Evolutionary conservation across 2,113 vertebrate genomes (phyloP).

Genomic region (Saguinus imperator): DNA sequence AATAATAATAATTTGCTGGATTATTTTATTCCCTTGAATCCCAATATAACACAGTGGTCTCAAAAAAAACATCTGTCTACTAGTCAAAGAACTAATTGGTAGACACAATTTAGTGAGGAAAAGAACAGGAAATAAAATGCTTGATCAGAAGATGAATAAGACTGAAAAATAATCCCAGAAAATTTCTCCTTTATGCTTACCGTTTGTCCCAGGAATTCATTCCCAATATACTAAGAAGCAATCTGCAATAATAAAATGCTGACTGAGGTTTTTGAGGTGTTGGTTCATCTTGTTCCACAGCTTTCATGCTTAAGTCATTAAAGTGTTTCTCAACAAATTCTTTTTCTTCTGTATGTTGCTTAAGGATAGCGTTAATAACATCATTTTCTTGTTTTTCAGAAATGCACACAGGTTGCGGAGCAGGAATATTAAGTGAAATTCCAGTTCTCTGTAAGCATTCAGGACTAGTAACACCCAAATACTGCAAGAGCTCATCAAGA

Average conservation of each 20-base stretch:
- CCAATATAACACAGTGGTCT: not conserved
- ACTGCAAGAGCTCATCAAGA: constrained; percentile 97
- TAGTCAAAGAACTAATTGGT: not conserved
- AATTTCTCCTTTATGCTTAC: constrained; percentile 82
- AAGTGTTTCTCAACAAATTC: constrained; percentile 94
- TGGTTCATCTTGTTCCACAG: constrained; percentile 92
- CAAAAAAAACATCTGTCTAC: not conserved
- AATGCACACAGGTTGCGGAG: constrained; percentile 93
- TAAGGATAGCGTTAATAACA: constrained; percentile 97
- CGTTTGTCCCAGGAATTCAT: constrained; percentile 99
- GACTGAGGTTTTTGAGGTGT: constrained; percentile 93
- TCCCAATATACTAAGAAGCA: constrained; percentile 97
- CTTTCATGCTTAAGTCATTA: constrained; percentile 94
- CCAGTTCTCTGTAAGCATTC: constrained; percentile 97
- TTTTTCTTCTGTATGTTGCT: constrained; percentile 95
- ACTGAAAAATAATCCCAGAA: not conserved
- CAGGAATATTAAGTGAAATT: constrained; percentile 95
- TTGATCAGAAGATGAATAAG: constrained; percentile 15
- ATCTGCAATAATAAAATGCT: constrained; percentile 98
- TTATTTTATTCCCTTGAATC: constrained; percentile 18
- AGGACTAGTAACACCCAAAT: constrained; percentile 94
- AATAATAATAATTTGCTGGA: constrained; percentile 9
- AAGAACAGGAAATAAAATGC: constrained; percentile 42
- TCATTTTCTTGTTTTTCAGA: constrained; percentile 99
- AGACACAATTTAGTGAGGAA: constrained; percentile 32